phyloP scores from a whole-genome alignment of 2,113 vertebrate genomes.

The Otis tarda region DNA sequence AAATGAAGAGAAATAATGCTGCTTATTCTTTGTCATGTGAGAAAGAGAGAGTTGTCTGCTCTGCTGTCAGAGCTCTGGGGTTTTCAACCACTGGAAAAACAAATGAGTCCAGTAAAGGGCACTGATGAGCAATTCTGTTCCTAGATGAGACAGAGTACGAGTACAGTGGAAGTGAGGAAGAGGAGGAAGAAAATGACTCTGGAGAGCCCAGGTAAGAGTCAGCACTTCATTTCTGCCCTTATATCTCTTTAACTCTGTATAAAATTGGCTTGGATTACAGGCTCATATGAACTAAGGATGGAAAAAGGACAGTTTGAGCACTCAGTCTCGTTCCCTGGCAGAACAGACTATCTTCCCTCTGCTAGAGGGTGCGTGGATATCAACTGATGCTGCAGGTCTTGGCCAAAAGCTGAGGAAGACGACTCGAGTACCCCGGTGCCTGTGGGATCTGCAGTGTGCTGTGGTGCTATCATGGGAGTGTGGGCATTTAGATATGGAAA shows the following conservation, averaged over 20 bases:
- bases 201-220: constrained; percentile 91
- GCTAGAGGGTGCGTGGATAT: not conserved
- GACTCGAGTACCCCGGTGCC: not conserved
- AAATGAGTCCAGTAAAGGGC: constrained; percentile 30
- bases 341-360: not conserved
- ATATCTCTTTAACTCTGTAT: not conserved
- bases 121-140: constrained; percentile 66
- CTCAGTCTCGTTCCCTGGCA: not conserved
- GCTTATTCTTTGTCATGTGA: not conserved
- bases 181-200: constrained; percentile 94
- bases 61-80: not conserved
- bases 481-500: not conserved
- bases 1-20: not conserved
- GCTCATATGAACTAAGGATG: not conserved
- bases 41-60: not conserved
- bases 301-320: not conserved
- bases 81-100: constrained; percentile 36
- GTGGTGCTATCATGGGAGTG: not conserved
- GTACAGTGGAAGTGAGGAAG: constrained; percentile 98
- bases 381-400: not conserved
- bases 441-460: not conserved
- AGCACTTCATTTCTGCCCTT: not conserved
- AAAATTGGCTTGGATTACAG: not conserved
- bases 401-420: not conserved
- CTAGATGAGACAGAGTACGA: constrained; percentile 97